Conservation (phyloP, 2,113 vertebrate genomes). For the Pipa parva region DNA sequence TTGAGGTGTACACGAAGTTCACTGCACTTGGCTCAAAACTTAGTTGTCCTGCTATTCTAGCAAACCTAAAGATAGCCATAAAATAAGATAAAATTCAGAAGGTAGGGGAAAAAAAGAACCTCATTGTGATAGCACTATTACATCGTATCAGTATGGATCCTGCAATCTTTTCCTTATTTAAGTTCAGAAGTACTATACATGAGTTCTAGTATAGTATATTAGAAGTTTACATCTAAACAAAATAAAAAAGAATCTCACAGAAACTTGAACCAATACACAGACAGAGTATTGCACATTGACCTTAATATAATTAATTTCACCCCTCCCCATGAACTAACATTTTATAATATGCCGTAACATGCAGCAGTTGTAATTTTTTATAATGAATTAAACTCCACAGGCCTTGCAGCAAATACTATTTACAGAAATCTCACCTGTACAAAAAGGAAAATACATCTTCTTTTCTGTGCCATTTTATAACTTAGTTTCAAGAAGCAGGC, state of each 20-base stretch:
- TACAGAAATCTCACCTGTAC: slow-evolving; percentile 76
- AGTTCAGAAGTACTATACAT: slow-evolving; percentile 65
- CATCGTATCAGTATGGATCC: not conserved
- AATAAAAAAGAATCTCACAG: slow-evolving; percentile 53
- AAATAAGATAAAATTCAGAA: not conserved
- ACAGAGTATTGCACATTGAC: slow-evolving; percentile 89
- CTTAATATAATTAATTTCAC: slow-evolving; percentile 75
- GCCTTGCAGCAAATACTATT: slow-evolving; percentile 83
- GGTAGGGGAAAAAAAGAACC: not conserved
- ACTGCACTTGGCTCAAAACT: too few relatives aligned
- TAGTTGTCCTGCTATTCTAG: too few relatives aligned
- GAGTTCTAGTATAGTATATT: slow-evolving; percentile 70
- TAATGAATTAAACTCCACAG: slow-evolving; percentile 77
- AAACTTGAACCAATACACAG: slow-evolving; percentile 75
- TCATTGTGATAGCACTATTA: slow-evolving; percentile 24
- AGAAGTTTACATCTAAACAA: slow-evolving; percentile 66
- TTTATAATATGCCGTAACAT: slow-evolving; percentile 81
- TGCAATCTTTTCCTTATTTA: slow-evolving; percentile 45
- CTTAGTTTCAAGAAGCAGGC: slow-evolving; percentile 68
- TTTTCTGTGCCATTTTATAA: slow-evolving; percentile 66
- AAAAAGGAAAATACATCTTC: slow-evolving; percentile 73
- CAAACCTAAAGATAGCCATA: too few relatives aligned
- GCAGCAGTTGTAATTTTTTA: slow-evolving; percentile 80
- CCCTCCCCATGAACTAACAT: slow-evolving; percentile 70
- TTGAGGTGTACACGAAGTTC: too few relatives aligned